Percentiles rank a stretch among this genome's conserved stretches.
Conservation (phyloP, 2,797 vertebrate genomes). For the Naso thynnoides region DNA sequence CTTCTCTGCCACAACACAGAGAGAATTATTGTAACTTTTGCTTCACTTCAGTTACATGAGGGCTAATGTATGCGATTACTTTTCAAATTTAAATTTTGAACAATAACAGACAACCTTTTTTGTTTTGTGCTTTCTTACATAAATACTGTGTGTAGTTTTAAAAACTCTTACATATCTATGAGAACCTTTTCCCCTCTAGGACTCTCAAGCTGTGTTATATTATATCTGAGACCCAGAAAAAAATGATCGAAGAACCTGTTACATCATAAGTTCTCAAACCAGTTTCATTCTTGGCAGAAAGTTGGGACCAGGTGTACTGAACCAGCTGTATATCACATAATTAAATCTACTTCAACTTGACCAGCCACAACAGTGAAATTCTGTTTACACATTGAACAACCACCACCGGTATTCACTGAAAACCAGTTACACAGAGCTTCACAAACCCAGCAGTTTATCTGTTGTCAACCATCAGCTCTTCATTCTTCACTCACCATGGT, state of each 20-base stretch:
- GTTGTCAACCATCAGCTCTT: background rate
- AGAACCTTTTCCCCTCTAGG: background rate
- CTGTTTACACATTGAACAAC: background rate
- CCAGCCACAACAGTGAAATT: background rate
- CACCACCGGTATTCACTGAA: background rate
- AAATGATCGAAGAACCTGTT: background rate
- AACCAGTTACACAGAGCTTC: background rate
- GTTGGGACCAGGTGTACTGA: background rate
- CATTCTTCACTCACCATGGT: background rate
- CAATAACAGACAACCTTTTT: too few relatives aligned
- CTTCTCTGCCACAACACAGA: too few relatives aligned
- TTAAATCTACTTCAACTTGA: background rate
- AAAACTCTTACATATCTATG: too few relatives aligned
- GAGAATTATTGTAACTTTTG: too few relatives aligned
- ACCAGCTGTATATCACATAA: background rate
- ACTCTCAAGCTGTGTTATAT: rapidly evolving
- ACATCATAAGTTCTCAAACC: background rate
- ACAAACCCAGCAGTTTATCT: background rate
- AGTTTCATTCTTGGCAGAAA: background rate
- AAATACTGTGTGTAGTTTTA: too few relatives aligned
- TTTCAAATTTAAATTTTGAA: too few relatives aligned
- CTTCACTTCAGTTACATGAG: too few relatives aligned
- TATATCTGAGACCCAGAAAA: background rate
- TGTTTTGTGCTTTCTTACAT: too few relatives aligned
- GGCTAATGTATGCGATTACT: too few relatives aligned